Evolutionary conservation across 2,113 vertebrate genomes (phyloP).

Genomic region (Crocuta crocuta): DNA sequence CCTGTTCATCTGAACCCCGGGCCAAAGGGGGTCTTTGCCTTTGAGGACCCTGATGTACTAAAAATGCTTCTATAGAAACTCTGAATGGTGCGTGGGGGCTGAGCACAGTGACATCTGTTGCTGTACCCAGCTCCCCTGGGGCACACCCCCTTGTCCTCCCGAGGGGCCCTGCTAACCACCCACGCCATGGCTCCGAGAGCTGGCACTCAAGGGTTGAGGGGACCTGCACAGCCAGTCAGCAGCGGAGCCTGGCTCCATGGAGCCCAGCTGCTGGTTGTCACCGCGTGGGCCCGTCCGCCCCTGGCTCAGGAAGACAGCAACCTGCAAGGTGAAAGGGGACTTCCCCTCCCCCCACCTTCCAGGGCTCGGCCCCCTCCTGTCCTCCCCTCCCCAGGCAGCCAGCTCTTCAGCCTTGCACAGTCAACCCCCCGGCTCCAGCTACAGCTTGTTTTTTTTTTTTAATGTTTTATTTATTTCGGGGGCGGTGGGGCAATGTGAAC

Average conservation of each 20-base stretch:
- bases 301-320: background rate
- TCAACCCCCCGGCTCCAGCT: background rate
- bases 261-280: background rate
- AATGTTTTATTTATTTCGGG: no score
- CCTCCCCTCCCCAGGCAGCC: no score
- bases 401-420: background rate
- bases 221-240: background rate
- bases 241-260: background rate
- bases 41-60: background rate
- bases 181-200: no score
- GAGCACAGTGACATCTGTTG: fast-evolving
- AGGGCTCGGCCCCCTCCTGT: background rate
- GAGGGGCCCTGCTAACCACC: background rate
- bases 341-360: background rate
- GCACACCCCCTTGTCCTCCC: background rate
- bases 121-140: background rate
- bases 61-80: background rate
- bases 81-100: no score
- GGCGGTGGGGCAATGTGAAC: no score
- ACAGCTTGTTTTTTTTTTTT: no score
- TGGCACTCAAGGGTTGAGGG: background rate
- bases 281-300: background rate
- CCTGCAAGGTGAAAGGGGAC: background rate
- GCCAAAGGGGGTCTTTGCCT: background rate
- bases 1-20: background rate